These are phyloP conservation scores for Sitta carolinensis DNA, from an alignment of 2,797 vertebrate genomes.

Conservation along the genomic window DNA sequence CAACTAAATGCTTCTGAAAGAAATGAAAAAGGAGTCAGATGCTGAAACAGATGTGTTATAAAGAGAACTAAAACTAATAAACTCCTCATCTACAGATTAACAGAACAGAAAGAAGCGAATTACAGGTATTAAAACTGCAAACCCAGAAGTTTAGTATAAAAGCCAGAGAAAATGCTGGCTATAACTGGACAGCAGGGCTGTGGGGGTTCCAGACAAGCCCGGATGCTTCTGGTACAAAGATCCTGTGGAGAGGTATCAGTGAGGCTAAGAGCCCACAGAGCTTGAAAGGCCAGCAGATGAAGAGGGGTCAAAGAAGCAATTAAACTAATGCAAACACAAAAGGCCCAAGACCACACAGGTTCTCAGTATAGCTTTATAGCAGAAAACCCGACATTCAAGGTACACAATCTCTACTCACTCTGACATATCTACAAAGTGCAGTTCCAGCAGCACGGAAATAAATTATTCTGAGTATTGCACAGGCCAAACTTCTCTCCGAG, in stretches of 20 bases:
- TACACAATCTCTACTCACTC: neutral
- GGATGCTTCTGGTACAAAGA: slow-evolving; percentile 38
- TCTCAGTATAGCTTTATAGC: neutral
- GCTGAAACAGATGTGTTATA: neutral
- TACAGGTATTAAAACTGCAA: slow-evolving; percentile 12
- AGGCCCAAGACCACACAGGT: slow-evolving; percentile 58
- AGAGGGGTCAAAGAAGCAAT: slow-evolving; percentile 61
- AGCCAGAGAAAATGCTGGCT: neutral
- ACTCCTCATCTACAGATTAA: slow-evolving; percentile 10
- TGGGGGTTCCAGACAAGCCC: neutral
- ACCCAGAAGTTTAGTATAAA: neutral
- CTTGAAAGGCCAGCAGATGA: slow-evolving; percentile 54
- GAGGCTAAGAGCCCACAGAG: slow-evolving; percentile 28
- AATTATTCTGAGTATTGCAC: neutral
- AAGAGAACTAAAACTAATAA: slow-evolving; percentile 19
- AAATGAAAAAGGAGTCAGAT: slow-evolving; percentile 1
- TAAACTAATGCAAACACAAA: slow-evolving; percentile 62
- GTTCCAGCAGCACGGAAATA: neutral
- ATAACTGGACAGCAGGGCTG: neutral
- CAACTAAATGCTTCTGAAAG: neutral
- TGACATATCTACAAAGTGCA: neutral
- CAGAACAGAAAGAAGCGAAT: neutral
- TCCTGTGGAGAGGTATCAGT: slow-evolving; percentile 30
- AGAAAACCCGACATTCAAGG: neutral
- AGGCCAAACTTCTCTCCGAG: neutral